phyloP scores from a whole-genome alignment of 2,797 vertebrate genomes.

The Micromesistius poutassou region DNA sequence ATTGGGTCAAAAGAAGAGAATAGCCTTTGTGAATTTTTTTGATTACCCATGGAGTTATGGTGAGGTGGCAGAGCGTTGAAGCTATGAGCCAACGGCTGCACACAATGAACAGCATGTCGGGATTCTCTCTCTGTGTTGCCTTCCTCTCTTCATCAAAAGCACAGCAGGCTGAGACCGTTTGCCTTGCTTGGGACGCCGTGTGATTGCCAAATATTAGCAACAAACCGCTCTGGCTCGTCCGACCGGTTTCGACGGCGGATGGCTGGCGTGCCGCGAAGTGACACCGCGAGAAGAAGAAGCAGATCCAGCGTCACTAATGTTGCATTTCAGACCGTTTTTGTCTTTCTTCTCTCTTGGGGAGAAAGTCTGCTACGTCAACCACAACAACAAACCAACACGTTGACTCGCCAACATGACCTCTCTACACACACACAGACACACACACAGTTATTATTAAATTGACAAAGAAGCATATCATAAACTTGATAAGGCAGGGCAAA shows the following conservation, averaged over 20 bases:
- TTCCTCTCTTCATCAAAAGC: background rate
- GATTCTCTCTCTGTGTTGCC: background rate
- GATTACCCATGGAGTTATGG: too few species aligned
- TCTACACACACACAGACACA: too few species aligned
- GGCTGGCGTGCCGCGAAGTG: background rate
- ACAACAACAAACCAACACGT: too few species aligned
- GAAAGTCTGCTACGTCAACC: too few species aligned
- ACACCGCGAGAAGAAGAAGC: conserved; percentile 11
- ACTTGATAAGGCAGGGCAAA: background rate
- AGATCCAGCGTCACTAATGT: conserved; percentile 15
- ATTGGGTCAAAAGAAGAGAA: background rate
- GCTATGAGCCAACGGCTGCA: background rate
- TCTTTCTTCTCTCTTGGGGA: background rate
- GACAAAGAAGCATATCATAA: background rate
- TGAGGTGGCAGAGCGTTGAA: background rate
- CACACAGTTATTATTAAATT: background rate
- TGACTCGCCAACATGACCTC: too few species aligned
- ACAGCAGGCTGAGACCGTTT: background rate
- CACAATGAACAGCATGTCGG: background rate
- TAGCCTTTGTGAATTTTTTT: background rate
- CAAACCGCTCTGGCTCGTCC: conserved; percentile 39
- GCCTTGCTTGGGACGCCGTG: background rate
- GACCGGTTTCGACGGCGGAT: conserved; percentile 47
- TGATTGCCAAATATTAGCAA: background rate
- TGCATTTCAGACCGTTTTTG: background rate